Base-by-base conservation (phyloP, 2,888 invertebrate species). In the Drosophila yooni region DNA sequence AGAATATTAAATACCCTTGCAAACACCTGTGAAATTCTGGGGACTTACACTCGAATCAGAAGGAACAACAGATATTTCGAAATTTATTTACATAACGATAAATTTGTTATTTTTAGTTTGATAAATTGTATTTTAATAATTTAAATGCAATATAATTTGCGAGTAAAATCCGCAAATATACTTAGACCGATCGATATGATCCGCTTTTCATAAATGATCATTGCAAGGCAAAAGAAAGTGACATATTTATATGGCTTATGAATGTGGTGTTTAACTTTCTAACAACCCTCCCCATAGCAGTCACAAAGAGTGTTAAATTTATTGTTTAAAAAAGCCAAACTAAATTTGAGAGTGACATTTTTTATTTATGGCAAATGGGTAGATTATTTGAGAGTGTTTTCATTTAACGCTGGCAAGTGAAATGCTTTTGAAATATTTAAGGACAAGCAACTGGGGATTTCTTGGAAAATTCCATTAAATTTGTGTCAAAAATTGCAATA, bases 401-500 rank as follows among this genome's bases (percentile, higher is more conserved):
- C 21, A 21, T 21, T 21, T 21, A 21, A 21, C 21, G 21, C 21
- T 3, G 31, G 10, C 21, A 43, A 69, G 69, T 46, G 29, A 65
- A 74, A 68, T 62, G 52, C 58, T 56, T 51, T 74, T 72, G 36
- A 31, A 75, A 75, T 81, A 69, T 80, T 76, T 76, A 70, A 69
- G 60, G 33, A 21, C 34, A 33, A 48, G 38, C n/a, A 13, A 21
- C 21, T 48, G 34, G 18, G 21, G 33, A 34, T 38, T 52, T 27
- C 34, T 64, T 62, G 33, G 21, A 25, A 75, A 81, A 78, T 72
- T 70, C 52, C 57, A 72, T 83, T 86, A 70, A 76, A 68, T 72
- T 76, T 71, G 69, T 81, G 81, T 73, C 79, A 74, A 81, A 83
- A 83, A 75, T 80, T 80, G 86, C 76, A 77, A 84, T 79, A 76